Evolutionary conservation across 1,140 invertebrate genomes (phyloP).

Genomic region (Antheraea mylitta): DNA sequence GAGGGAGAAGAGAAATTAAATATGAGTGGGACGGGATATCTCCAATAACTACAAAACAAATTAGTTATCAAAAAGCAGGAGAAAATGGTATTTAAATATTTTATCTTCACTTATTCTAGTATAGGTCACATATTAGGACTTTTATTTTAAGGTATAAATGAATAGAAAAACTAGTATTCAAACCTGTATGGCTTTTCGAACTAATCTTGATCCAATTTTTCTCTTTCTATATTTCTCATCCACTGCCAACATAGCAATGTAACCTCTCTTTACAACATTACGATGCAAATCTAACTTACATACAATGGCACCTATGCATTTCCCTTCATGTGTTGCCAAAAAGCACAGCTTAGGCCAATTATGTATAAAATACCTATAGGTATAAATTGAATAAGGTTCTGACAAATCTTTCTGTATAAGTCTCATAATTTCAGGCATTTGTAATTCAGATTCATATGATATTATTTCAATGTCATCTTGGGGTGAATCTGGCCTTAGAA

Average conservation of each 20-base stretch:
- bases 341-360: constrained; percentile 99
- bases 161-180: background rate
- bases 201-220: constrained; percentile 91
- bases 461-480: constrained; percentile 66
- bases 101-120: too few species aligned
- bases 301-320: constrained; percentile 98
- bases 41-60: too few species aligned
- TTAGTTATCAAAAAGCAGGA: too few species aligned
- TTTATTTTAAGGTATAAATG: background rate
- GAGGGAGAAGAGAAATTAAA: too few species aligned
- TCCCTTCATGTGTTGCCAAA: constrained; percentile 91
- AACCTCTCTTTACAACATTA: constrained; percentile 95
- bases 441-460: constrained; percentile 76
- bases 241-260: constrained; percentile 99
- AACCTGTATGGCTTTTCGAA: constrained; percentile 89
- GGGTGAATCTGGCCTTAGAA: constrained; percentile 30
- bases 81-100: too few species aligned
- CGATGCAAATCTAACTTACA: constrained; percentile 98
- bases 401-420: constrained; percentile 99
- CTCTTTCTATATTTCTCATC: constrained; percentile 96
- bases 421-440: constrained; percentile 91
- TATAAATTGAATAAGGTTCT: constrained; percentile 99
- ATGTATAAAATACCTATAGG: constrained; percentile 99
- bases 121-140: too few species aligned
- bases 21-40: too few species aligned